These are phyloP conservation scores for Chaetoderma sp. DNA, from an alignment of 2,888 invertebrate genomes.

Conservation along the genomic window DNA sequence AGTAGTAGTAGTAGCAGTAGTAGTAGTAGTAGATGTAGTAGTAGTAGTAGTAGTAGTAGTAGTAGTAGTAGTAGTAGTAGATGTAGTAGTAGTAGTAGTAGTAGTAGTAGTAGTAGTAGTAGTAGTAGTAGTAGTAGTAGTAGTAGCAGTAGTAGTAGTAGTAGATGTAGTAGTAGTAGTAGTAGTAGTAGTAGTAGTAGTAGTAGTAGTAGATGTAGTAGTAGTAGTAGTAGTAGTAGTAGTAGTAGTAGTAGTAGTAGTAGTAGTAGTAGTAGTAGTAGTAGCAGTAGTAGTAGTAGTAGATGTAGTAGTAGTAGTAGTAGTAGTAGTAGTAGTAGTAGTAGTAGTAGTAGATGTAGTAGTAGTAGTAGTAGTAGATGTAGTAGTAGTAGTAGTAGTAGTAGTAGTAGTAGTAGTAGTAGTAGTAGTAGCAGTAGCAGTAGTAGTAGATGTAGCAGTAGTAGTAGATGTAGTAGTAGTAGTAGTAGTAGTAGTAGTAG, in stretches of 20 bases:
- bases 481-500: neutral
- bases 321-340: neutral
- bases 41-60: neutral
- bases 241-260: neutral
- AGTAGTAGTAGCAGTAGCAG: neutral
- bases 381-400: neutral
- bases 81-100: conserved; percentile 9
- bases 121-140: neutral
- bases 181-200: neutral
- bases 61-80: conserved; percentile 10
- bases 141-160: neutral
- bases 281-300: conserved; percentile 6
- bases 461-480: neutral
- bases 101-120: conserved; percentile 9
- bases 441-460: no score
- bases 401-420: neutral
- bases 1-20: neutral
- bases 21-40: neutral
- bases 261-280: conserved; percentile 12
- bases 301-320: conserved; percentile 9
- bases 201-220: neutral
- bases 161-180: neutral
- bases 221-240: neutral
- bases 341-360: neutral
- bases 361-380: neutral